Conservation (phyloP, 2,888 invertebrate genomes). For the Coleophora deauratella region DNA sequence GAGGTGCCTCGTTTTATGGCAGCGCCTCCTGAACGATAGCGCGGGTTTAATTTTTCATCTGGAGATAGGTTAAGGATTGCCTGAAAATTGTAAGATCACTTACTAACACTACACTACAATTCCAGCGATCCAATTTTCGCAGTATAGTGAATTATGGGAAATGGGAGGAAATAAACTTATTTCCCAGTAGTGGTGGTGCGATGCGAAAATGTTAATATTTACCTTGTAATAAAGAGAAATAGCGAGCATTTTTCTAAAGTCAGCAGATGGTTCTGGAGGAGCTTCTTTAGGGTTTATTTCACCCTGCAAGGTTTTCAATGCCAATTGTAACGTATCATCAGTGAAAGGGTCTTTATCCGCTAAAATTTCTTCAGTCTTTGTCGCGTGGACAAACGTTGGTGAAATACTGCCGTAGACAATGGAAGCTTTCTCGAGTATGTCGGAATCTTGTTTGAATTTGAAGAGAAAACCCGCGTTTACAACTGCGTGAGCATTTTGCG, state of each 20-base stretch:
- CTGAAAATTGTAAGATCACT: conserved; percentile 5
- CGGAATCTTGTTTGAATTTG: conserved; percentile 21
- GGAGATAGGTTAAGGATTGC: conserved; percentile 59
- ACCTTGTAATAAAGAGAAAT: conserved; percentile 79
- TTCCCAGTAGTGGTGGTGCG: too few relatives aligned
- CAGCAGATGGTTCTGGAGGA: conserved; percentile 73
- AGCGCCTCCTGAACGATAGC: conserved; percentile 62
- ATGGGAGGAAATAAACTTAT: too few relatives aligned
- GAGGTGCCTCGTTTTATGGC: conserved; percentile 60
- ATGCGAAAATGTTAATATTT: too few relatives aligned
- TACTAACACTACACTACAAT: too few relatives aligned
- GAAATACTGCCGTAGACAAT: conserved; percentile 76
- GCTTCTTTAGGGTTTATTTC: conserved; percentile 43
- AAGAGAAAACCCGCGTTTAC: conserved; percentile 83
- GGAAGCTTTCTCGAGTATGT: conserved; percentile 38
- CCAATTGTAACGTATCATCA: conserved; percentile 47
- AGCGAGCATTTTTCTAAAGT: conserved; percentile 75
- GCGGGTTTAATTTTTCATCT: conserved; percentile 35
- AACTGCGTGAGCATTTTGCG: conserved; percentile 82
- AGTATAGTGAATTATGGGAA: too few relatives aligned
- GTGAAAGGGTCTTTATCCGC: conserved; percentile 49
- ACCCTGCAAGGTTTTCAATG: conserved; percentile 27
- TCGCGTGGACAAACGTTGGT: conserved; percentile 53
- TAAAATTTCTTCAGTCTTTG: conserved; percentile 63
- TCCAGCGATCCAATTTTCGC: too few relatives aligned